phyloP scores from a whole-genome alignment of 2,113 vertebrate genomes.

The Oriolus oriolus region DNA sequence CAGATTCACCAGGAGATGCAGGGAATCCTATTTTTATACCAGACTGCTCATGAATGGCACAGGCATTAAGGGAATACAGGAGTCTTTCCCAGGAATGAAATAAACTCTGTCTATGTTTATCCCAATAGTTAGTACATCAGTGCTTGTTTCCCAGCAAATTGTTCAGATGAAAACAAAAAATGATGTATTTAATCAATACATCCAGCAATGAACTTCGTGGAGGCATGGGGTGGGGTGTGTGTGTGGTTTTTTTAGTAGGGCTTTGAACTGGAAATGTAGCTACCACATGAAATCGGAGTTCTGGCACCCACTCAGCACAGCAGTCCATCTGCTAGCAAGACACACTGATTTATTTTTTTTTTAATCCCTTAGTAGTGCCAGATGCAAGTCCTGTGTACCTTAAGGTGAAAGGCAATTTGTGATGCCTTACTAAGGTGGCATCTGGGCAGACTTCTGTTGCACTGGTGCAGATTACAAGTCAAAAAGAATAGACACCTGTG shows the following conservation, averaged over 20 bases:
- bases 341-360: neutral
- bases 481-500: neutral
- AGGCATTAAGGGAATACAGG: neutral
- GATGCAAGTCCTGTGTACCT: slow-evolving; percentile 54
- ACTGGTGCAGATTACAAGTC: neutral
- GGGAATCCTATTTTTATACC: neutral
- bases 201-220: neutral
- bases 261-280: slow-evolving; percentile 57
- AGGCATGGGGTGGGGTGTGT: neutral
- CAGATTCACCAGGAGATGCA: slow-evolving; percentile 13
- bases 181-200: neutral
- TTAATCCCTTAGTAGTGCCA: slow-evolving; percentile 50
- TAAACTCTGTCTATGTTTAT: neutral
- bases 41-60: slow-evolving; percentile 6
- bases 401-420: slow-evolving; percentile 25
- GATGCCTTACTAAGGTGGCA: slow-evolving; percentile 42
- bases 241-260: neutral
- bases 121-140: neutral
- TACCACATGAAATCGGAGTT: slow-evolving; percentile 38
- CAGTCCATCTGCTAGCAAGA: slow-evolving; percentile 70
- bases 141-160: neutral
- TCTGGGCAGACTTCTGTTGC: neutral
- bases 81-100: neutral
- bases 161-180: neutral
- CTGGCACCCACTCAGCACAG: slow-evolving; percentile 36